Percentiles rank a stretch among this genome's conserved stretches.
Evolutionary conservation across 1,140 invertebrate species (phyloP).

Genomic region (Zaprionus taronus): DNA sequence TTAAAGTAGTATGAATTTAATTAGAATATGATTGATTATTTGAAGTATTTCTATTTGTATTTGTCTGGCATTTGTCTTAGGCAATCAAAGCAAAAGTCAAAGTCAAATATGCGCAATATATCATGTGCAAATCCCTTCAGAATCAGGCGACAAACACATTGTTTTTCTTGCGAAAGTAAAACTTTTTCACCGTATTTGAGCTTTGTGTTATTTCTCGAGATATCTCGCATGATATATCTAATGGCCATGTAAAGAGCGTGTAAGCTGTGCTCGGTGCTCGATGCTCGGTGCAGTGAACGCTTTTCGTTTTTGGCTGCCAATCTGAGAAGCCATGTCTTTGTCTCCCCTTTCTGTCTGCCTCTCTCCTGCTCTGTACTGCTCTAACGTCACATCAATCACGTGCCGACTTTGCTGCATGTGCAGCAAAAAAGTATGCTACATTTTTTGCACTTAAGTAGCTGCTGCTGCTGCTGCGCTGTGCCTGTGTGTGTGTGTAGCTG

Average conservation of each 20-base stretch:
- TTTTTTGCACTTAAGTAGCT: slow-evolving; percentile 59
- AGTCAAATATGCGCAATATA: slow-evolving; percentile 27
- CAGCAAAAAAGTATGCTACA: slow-evolving; percentile 58
- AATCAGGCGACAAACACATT: slow-evolving; percentile 33
- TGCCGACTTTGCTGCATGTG: slow-evolving; percentile 51
- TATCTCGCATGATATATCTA: slow-evolving; percentile 46
- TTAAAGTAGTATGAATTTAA: background rate
- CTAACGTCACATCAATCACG: slow-evolving; percentile 52
- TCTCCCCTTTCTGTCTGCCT: background rate
- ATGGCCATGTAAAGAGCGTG: slow-evolving; percentile 56
- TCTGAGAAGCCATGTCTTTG: background rate
- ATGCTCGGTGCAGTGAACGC: slow-evolving; percentile 4
- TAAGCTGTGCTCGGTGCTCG: slow-evolving; percentile 30
- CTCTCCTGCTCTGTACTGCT: slow-evolving; percentile 3
- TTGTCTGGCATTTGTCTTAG: background rate
- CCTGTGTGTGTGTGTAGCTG: slow-evolving; percentile 3
- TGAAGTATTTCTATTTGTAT: background rate
- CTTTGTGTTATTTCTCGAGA: slow-evolving; percentile 39
- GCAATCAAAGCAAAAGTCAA: slow-evolving; percentile 6
- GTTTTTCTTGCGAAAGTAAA: slow-evolving; percentile 37
- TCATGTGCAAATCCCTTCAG: slow-evolving; percentile 25
- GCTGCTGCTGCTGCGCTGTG: slow-evolving; percentile 2
- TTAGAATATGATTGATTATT: background rate
- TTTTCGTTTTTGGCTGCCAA: slow-evolving; percentile 25
- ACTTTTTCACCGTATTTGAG: slow-evolving; percentile 35